These are phyloP conservation scores for Cydia splendana DNA, from an alignment of 1,140 invertebrate species.

Conservation along the genomic window DNA sequence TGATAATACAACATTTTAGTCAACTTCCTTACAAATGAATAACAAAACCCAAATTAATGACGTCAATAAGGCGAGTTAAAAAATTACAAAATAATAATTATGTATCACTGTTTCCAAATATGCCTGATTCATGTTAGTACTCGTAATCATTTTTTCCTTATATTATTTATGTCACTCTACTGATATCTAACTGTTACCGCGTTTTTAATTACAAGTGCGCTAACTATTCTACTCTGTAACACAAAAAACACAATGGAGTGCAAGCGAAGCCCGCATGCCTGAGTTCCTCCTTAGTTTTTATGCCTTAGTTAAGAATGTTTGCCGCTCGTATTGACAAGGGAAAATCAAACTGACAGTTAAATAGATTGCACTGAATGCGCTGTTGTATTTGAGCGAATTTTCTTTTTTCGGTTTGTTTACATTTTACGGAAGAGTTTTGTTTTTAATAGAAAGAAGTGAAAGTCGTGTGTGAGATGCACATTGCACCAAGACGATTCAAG, in stretches of 20 bases:
- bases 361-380: not conserved
- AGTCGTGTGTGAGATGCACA: too few species aligned
- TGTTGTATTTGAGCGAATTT: not conserved
- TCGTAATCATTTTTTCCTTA: not conserved
- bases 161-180: too few species aligned
- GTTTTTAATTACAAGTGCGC: slow-evolving; percentile 5
- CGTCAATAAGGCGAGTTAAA: too few species aligned
- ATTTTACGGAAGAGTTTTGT: too few species aligned
- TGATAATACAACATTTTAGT: too few species aligned
- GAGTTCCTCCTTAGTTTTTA: slow-evolving; percentile 18
- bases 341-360: slow-evolving; percentile 15
- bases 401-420: not conserved
- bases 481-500: too few species aligned
- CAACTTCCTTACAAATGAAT: too few species aligned
- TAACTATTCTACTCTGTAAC: not conserved
- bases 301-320: slow-evolving; percentile 2
- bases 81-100: too few species aligned
- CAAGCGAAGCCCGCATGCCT: slow-evolving; percentile 5
- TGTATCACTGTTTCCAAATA: too few species aligned
- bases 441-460: too few species aligned
- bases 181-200: not conserved
- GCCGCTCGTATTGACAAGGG: not conserved
- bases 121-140: too few species aligned
- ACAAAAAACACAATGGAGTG: slow-evolving; percentile 18
- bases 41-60: too few species aligned